phyloP scores from a whole-genome alignment of 2,797 vertebrate species.

The Sebastes jordani region DNA sequence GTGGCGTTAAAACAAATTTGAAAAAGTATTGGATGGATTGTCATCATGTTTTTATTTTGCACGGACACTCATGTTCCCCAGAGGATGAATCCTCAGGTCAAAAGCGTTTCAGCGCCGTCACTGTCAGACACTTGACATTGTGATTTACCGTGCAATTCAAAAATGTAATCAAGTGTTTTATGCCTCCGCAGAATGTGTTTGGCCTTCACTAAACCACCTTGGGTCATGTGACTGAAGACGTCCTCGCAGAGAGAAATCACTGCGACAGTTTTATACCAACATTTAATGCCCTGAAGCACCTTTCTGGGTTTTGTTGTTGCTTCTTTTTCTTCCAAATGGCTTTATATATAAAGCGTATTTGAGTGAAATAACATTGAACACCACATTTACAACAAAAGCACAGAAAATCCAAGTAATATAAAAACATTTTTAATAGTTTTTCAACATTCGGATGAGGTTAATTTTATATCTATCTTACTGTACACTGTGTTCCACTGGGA shows the following conservation, averaged over 20 bases:
- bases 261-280: neutral
- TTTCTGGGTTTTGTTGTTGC: neutral
- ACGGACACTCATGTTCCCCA: neutral
- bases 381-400: constrained; percentile 16
- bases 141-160: constrained; percentile 22
- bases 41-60: neutral
- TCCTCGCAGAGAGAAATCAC: constrained; percentile 9
- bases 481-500: constrained; percentile 65
- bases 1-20: too few species aligned
- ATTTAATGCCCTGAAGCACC: neutral
- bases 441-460: constrained; percentile 75
- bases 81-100: neutral
- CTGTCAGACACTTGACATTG: neutral
- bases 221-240: neutral
- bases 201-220: constrained; percentile 21
- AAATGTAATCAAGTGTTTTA: constrained; percentile 27
- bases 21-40: neutral
- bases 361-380: neutral
- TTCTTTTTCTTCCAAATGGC: neutral
- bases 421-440: constrained; percentile 80
- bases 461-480: constrained; percentile 55
- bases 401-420: constrained; percentile 45
- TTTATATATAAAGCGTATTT: neutral
- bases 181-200: constrained; percentile 33
- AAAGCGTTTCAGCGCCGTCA: neutral